Percentiles rank a stretch among this genome's conserved stretches.
These are phyloP conservation scores for Aurelia sp. DNA, from an alignment of 30 jellyfish, hydroid and myxozoan species.

Conservation along the genomic window DNA sequence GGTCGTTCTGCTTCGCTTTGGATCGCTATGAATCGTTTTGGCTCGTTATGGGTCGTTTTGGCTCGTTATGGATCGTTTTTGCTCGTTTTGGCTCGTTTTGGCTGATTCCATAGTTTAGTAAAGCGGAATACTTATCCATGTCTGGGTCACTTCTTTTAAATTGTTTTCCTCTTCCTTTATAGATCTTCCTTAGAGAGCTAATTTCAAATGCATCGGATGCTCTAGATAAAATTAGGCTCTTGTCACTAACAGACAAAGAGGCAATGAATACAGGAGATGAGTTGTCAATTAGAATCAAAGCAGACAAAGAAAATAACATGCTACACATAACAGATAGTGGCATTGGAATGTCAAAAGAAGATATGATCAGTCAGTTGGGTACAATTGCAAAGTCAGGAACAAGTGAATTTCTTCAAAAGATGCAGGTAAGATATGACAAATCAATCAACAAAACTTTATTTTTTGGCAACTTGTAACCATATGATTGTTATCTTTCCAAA, in stretches of 20 bases:
- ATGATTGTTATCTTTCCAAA: no score
- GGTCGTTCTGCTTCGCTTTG: no score
- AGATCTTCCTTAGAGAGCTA: conserved; percentile 99
- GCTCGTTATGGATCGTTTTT: no score
- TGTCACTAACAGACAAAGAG: conserved; percentile 84
- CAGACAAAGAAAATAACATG: conserved; percentile 88
- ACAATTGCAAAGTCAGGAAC: conserved; percentile 99
- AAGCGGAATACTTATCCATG: no score
- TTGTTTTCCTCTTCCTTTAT: neutral
- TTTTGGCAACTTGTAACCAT: no score
- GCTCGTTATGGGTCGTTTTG: no score
- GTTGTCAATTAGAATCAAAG: conserved; percentile 85
- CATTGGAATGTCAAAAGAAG: conserved; percentile 99
- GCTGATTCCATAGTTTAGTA: no score
- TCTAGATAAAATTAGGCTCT: conserved; percentile 89
- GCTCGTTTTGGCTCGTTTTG: no score
- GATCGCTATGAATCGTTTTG: no score
- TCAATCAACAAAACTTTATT: no score
- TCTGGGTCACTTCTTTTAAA: no score
- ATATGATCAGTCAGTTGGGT: conserved; percentile 95
- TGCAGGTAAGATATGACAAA: conserved; percentile 80
- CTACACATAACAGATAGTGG: conserved; percentile 99
- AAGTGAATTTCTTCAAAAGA: conserved; percentile 91
- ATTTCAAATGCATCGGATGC: conserved; percentile 99
- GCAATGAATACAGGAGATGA: conserved; percentile 94